Percentiles rank a stretch among this genome's conserved stretches.
Conservation (phyloP, 1,140 invertebrate genomes). For the Acromyrmex charruanus region DNA sequence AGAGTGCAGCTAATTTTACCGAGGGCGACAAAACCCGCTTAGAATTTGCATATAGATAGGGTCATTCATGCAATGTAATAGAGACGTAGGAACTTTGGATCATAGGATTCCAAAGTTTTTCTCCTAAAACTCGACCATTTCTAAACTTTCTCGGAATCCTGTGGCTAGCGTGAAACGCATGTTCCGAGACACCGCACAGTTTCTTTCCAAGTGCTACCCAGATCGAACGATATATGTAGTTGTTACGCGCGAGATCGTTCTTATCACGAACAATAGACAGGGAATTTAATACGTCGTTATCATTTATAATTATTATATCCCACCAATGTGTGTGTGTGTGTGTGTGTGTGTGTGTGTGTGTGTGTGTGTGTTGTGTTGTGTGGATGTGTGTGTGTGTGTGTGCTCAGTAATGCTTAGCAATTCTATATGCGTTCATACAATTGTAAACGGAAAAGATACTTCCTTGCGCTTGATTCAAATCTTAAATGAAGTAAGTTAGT, state of each 20-base stretch:
- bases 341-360: too few species aligned
- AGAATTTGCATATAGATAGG: slow-evolving; percentile 73
- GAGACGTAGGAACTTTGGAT: slow-evolving; percentile 60
- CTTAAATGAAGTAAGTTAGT: slow-evolving; percentile 23
- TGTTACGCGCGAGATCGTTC: slow-evolving; percentile 45
- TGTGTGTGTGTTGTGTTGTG: too few species aligned
- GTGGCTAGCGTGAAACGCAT: slow-evolving; percentile 41
- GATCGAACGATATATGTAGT: slow-evolving; percentile 51
- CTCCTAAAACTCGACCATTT: neutral
- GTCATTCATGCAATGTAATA: slow-evolving; percentile 60
- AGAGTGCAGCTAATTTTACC: slow-evolving; percentile 47
- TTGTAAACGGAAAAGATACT: slow-evolving; percentile 30
- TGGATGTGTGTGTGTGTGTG: too few species aligned
- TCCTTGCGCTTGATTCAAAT: neutral
- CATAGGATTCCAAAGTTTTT: slow-evolving; percentile 32
- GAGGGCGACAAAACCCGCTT: slow-evolving; percentile 55
- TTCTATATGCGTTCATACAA: slow-evolving; percentile 33
- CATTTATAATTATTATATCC: slow-evolving; percentile 53
- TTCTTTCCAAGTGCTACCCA: slow-evolving; percentile 41
- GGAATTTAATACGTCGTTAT: slow-evolving; percentile 52
- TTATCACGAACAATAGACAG: slow-evolving; percentile 43
- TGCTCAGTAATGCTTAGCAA: slow-evolving; percentile 19
- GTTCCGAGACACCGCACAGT: slow-evolving; percentile 40
- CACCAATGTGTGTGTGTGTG: neutral
- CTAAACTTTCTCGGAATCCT: slow-evolving; percentile 46